Evolutionary conservation across 2,888 invertebrate species (phyloP).

Genomic region (Carcina quercana): DNA sequence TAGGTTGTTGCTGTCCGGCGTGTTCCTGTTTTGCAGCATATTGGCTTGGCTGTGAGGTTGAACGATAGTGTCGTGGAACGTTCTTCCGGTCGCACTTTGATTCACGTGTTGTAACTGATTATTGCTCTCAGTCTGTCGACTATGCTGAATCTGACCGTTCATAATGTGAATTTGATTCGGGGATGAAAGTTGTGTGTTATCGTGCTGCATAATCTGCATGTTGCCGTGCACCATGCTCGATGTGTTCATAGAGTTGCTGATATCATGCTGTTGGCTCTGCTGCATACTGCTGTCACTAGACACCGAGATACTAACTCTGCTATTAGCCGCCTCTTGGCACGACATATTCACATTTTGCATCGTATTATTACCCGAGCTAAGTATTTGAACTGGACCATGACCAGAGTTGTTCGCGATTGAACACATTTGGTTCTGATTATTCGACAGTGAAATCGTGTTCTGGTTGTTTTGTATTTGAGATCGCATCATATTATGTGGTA

Average conservation of each 20-base stretch:
- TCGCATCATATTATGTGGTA: conserved; percentile 58
- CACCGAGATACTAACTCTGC: conserved; percentile 45
- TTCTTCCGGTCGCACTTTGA: conserved; percentile 41
- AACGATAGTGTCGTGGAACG: conserved; percentile 56
- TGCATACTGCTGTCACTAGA: conserved; percentile 46
- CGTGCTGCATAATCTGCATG: conserved; percentile 59
- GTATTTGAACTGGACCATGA: conserved; percentile 55
- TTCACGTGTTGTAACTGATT: conserved; percentile 53
- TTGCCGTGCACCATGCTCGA: conserved; percentile 53
- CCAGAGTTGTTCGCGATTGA: conserved; percentile 46
- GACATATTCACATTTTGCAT: conserved; percentile 59
- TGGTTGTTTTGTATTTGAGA: conserved; percentile 52
- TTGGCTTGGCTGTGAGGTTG: conserved; percentile 48
- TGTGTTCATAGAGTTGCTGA: conserved; percentile 39
- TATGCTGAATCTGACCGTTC: conserved; percentile 67
- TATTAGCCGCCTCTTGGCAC: conserved; percentile 56
- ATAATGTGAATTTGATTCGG: conserved; percentile 65
- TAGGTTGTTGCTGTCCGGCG: conserved; percentile 47
- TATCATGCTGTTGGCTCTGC: conserved; percentile 51
- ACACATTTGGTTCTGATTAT: conserved; percentile 61
- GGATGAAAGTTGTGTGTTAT: conserved; percentile 42
- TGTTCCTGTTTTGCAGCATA: conserved; percentile 50
- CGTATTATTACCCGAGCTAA: conserved; percentile 56
- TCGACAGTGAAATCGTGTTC: conserved; percentile 45
- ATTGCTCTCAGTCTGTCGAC: conserved; percentile 47